phyloP scores from a whole-genome alignment of 2,888 invertebrate species.

The Metopia argyrocephala region DNA sequence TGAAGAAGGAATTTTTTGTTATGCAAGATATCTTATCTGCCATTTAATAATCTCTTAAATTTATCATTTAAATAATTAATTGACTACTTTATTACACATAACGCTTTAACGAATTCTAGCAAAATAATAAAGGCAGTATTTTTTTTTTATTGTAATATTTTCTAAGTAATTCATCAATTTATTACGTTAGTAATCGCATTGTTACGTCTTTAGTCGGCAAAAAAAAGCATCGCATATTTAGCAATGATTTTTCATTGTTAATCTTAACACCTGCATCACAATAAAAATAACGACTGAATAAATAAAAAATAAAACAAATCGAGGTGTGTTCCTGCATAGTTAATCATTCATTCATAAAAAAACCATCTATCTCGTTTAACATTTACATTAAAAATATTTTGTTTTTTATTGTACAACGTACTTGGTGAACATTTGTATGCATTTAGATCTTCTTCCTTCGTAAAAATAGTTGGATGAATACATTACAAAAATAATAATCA shows the following conservation, averaged over 20 bases:
- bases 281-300: too few species aligned
- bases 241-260: slow-evolving; percentile 28
- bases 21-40: neutral
- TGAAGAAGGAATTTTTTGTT: too few species aligned
- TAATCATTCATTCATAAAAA: slow-evolving; percentile 57
- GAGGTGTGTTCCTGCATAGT: slow-evolving; percentile 53
- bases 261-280: slow-evolving; percentile 62
- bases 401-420: neutral
- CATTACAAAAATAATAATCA: neutral
- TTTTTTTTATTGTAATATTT: slow-evolving; percentile 11
- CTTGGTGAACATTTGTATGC: slow-evolving; percentile 52
- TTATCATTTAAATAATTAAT: neutral
- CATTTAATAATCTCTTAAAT: neutral
- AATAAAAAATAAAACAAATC: slow-evolving; percentile 17
- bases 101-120: neutral
- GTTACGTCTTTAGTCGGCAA: slow-evolving; percentile 15
- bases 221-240: too few species aligned
- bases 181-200: slow-evolving; percentile 17
- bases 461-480: slow-evolving; percentile 1
- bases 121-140: too few species aligned
- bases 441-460: slow-evolving; percentile 60
- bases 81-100: neutral
- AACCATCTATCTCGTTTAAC: neutral
- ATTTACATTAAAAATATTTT: slow-evolving; percentile 12
- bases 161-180: slow-evolving; percentile 31